Evolutionary conservation across 2,797 vertebrate species (phyloP).

Genomic region (Cuculus canorus): DNA sequence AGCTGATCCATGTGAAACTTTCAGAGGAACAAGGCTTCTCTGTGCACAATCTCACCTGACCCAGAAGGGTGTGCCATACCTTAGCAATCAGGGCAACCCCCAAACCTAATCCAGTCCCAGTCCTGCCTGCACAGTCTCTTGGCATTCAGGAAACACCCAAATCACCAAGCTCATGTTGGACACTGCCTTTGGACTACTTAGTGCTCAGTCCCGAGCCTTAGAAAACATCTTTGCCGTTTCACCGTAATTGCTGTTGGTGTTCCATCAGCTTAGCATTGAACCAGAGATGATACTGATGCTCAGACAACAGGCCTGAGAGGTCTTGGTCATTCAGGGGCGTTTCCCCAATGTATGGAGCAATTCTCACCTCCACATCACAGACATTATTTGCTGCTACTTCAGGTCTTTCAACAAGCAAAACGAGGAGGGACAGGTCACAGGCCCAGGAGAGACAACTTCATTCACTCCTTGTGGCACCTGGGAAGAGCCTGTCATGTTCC

Average conservation of each 20-base stretch:
- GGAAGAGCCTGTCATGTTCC: not conserved
- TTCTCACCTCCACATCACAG: not conserved
- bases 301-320: not conserved
- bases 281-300: not conserved
- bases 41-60: rapidly evolving
- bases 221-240: not conserved
- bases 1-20: not conserved
- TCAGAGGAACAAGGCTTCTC: not conserved
- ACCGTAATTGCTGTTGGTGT: rapidly evolving
- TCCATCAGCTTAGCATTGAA: not conserved
- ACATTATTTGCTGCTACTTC: not conserved
- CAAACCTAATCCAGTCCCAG: not conserved
- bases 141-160: not conserved
- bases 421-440: rapidly evolving
- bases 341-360: not conserved
- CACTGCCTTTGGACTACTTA: not conserved
- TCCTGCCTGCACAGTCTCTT: not conserved
- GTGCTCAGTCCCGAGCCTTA: rapidly evolving
- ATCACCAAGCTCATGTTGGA: too few species aligned
- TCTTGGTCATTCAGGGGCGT: not conserved
- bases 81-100: not conserved
- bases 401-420: not conserved
- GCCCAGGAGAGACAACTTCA: not conserved
- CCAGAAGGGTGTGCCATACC: not conserved
- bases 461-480: not conserved